Base-by-base conservation (phyloP, 2,113 vertebrate species). In the Nothobranchius kuhntae region DNA sequence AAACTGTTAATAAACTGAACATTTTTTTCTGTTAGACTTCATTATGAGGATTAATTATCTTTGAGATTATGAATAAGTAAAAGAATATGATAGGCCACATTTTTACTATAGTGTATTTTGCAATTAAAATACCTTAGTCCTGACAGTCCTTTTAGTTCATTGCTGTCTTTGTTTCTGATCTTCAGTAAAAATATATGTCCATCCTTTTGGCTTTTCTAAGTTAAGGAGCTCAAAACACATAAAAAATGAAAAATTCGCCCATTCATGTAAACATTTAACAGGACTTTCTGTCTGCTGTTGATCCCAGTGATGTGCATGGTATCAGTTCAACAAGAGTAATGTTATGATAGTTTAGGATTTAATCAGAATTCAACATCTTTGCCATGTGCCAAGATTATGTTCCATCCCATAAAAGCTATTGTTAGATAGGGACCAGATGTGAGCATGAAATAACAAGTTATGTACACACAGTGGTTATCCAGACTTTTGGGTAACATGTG, bases 221-320 rank as follows among this genome's bases (percentile, higher is more conserved):
- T 47, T 15, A 62, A 21, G 1, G n/a, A 6, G 30, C 54, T 67
- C 14, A 12, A 35, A 75, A 53, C 12, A 1, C 53, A 30, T 47
- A 47, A 61, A 51, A 12, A 71, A 68, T 59, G 36, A 53, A 8
- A 14, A 9, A 21, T 10, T 30, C 44, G 17, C 53, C 45, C 57
- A 72, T 30, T 45, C 48, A 35, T 44, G 48, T 5, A 47, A 35
- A 56, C 12, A 58, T 58, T 59, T 63, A 48, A 64, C 52, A 51
- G 59, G 54, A 53, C 67, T 5, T 0, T 68, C 69, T 79, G 66
- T 48, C n/a, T 55, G 53, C 63, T 60, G 59, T 71, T 21, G 21
- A 21, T 52, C 42, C 38, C 38, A 35, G 30, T 60, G 61, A 52
- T 52, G 56, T 47, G 70, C 67, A 21, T 21, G 21, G 21, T 1